Evolutionary conservation across 1,140 invertebrate genomes (phyloP).

Genomic region (Halesus radiatus): DNA sequence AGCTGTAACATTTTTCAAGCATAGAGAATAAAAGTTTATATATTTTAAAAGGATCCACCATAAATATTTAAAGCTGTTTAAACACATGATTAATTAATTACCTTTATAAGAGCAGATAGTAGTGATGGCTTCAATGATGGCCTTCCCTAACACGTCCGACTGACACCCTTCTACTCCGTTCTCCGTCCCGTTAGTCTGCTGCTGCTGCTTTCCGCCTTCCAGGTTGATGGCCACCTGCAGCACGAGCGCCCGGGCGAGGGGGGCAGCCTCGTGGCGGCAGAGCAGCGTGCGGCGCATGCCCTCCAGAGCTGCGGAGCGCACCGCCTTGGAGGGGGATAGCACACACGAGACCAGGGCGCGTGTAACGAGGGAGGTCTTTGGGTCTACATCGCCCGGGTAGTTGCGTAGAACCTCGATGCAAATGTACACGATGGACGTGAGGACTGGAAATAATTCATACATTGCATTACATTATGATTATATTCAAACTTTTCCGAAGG

Average conservation of each 20-base stretch:
- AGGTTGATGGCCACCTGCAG: conserved; percentile 64
- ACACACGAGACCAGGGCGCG: conserved; percentile 62
- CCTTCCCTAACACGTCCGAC: conserved; percentile 65
- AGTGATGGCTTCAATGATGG: conserved; percentile 68
- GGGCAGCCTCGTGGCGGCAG: conserved; percentile 59
- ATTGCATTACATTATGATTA: neutral
- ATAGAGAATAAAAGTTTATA: no score
- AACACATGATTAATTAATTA: conserved; percentile 24
- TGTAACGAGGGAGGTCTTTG: conserved; percentile 61
- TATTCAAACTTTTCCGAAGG: no score
- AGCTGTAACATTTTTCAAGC: no score
- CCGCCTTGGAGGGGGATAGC: conserved; percentile 61
- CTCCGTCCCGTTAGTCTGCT: conserved; percentile 61
- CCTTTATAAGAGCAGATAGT: conserved; percentile 69
- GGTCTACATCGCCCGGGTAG: conserved; percentile 62
- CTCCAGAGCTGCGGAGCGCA: conserved; percentile 60
- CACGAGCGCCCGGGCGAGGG: conserved; percentile 61
- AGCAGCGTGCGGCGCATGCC: conserved; percentile 53
- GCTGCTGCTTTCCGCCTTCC: conserved; percentile 65
- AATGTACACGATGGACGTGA: conserved; percentile 66
- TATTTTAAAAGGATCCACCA: neutral
- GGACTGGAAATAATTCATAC: conserved; percentile 58
- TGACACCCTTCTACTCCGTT: conserved; percentile 60
- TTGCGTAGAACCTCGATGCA: conserved; percentile 66
- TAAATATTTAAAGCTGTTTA: neutral